A percentile compares a stretch with the other conserved stretches of the same genome.
These are phyloP conservation scores for Forbesichthys agassizii DNA, from an alignment of 2,113 vertebrate species.

Conservation along the genomic window DNA sequence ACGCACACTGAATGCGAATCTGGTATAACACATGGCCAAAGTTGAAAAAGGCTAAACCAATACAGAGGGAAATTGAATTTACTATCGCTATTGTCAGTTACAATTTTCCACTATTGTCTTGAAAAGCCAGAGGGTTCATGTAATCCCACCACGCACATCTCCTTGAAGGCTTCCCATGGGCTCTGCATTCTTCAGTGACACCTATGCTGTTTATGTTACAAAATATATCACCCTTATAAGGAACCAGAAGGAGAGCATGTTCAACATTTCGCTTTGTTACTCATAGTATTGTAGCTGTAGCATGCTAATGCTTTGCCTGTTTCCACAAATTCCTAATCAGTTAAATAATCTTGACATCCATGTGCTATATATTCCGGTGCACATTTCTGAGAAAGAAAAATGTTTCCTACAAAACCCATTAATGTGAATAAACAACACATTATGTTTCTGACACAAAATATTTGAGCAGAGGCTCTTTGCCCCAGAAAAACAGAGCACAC, in stretches of 20 bases:
- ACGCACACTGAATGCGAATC: neutral
- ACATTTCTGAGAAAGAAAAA: slow-evolving; percentile 57
- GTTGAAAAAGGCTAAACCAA: slow-evolving; percentile 11
- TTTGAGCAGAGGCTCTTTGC: slow-evolving; percentile 46
- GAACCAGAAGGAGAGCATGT: slow-evolving; percentile 23
- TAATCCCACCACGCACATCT: slow-evolving; percentile 25
- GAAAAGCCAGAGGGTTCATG: slow-evolving; percentile 15
- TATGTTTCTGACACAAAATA: slow-evolving; percentile 64
- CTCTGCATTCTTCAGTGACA: too few species aligned
- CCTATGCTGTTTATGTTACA: too few species aligned
- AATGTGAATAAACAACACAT: slow-evolving; percentile 65
- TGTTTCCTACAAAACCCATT: slow-evolving; percentile 52
- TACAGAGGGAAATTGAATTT: slow-evolving; percentile 43
- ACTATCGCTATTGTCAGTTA: slow-evolving; percentile 36
- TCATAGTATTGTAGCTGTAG: slow-evolving; percentile 11
- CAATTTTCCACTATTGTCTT: slow-evolving; percentile 12
- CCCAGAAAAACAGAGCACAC: neutral
- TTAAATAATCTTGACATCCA: slow-evolving; percentile 51
- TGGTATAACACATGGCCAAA: slow-evolving; percentile 16
- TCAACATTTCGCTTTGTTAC: slow-evolving; percentile 39
- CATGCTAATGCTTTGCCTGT: slow-evolving; percentile 14
- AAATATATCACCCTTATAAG: slow-evolving; percentile 26
- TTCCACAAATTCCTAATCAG: slow-evolving; percentile 31
- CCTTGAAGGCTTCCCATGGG: slow-evolving; percentile 44
- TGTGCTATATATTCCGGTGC: slow-evolving; percentile 18